Conservation (phyloP, 2,113 vertebrate species). For the Oncorhynchus masou region DNA sequence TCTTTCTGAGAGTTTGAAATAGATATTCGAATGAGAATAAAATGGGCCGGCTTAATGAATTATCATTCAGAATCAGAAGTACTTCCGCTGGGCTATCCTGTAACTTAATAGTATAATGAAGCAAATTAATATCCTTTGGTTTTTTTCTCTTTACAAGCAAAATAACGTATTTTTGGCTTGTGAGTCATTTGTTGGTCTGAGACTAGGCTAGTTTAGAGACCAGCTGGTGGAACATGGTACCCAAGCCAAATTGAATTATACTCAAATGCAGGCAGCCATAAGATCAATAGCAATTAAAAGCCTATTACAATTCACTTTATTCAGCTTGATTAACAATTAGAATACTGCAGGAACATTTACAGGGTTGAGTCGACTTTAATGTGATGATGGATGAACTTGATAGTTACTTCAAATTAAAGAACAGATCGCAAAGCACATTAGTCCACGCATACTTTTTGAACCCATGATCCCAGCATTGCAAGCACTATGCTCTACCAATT, state of each 20-base stretch:
- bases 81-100: no score
- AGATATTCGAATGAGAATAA: no score
- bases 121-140: no score
- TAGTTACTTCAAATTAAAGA: no score
- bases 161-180: background rate
- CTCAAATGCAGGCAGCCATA: background rate
- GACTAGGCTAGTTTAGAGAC: background rate
- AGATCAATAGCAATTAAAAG: constrained; percentile 2
- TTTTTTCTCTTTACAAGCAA: background rate
- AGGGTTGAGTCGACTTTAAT: background rate
- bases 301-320: background rate
- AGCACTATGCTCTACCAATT: no score
- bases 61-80: no score
- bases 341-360: background rate
- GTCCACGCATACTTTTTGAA: no score
- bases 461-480: no score
- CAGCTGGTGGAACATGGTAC: background rate
- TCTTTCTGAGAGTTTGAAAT: no score
- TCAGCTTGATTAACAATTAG: background rate
- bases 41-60: no score
- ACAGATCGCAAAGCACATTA: no score
- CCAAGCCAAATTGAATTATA: background rate
- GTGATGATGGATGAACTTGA: background rate
- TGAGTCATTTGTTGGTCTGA: background rate
- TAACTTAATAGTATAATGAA: no score